Evolutionary conservation across 2,888 invertebrate species (phyloP), one percentile per base, ranked within the genome.

Genomic region (Sclerodermus sp.): DNA sequence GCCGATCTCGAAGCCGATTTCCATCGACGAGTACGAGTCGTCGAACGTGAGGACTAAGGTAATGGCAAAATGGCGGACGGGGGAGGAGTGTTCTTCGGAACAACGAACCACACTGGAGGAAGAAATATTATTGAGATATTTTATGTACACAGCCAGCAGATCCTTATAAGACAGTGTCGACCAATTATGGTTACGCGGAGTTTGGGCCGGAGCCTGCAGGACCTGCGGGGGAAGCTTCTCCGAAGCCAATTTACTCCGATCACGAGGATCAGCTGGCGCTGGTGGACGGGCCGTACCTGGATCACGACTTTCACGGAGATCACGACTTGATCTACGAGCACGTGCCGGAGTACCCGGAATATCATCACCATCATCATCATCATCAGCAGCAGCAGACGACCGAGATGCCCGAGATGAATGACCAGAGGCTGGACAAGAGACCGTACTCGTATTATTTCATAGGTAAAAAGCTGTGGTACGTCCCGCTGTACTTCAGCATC

Each of bases 401-500:
- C n/a, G 65, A 68, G 40, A 55, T 59, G 34, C 71, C 74, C 17
- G 76, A 76, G 56, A 69, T 70, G 68, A 74, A 72, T 49, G 77
- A 77, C 45, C 68, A 77, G 43, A 65, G 77, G 4, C 49, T 77
- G 9, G 76, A 69, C 67, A 75, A 77, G 52, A 61, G 72, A 42
- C 76, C 79, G 0, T 88, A 86, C 79, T 88, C 88, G 70, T 89
- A 89, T 73, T 89, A 89, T 67, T 88, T 86, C 67, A 81, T 89
- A 53, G 89, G 89, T 1, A 84, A 87, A 62, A 89, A 89, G 67
- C 77, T 89, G 31, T 89, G 88, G 82, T 89, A 89, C 69, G 80
- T 89, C 54, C 89, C 89, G 0, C 75, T 89, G 39, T 89, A 89
- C 73, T 89, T 89, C 71, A 88, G 88, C 70, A 85, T 89, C 12